Evolutionary conservation across 64 coral and sea anemone species (phyloP).

Genomic region (Montipora cactus): DNA sequence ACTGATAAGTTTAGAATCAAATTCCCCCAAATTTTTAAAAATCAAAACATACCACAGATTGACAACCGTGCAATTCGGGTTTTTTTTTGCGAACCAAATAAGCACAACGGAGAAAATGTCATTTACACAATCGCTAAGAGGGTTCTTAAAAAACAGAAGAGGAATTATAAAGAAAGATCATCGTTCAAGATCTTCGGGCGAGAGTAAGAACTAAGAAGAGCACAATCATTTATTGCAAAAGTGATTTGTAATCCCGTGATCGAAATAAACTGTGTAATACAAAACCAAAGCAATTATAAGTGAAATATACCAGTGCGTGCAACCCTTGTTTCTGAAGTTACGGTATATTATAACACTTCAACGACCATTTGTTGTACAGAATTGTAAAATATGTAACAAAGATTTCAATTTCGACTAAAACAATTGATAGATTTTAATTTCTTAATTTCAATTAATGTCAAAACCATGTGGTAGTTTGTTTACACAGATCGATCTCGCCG

Average conservation of each 20-base stretch:
- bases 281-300: constrained; percentile 52
- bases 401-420: constrained; percentile 49
- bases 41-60: not conserved
- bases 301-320: constrained; percentile 52
- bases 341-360: not conserved
- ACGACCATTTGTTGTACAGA: constrained; percentile 17
- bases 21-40: no score
- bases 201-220: not conserved
- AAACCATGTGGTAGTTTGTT: constrained; percentile 98
- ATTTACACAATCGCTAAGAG: not conserved
- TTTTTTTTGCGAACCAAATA: not conserved
- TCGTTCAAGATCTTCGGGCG: not conserved
- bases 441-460: constrained; percentile 87
- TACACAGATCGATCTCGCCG: constrained; percentile 40
- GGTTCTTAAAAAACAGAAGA: not conserved
- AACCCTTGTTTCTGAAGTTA: constrained; percentile 7
- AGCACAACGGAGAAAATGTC: not conserved
- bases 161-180: not conserved
- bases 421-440: constrained; percentile 71
- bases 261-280: constrained; percentile 31
- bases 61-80: not conserved
- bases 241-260: constrained; percentile 2
- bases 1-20: constrained; percentile 1
- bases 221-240: not conserved
- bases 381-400: not conserved